Evolutionary conservation across 2,113 vertebrate genomes (phyloP).

Genomic region (Coptodon bakossiorum): DNA sequence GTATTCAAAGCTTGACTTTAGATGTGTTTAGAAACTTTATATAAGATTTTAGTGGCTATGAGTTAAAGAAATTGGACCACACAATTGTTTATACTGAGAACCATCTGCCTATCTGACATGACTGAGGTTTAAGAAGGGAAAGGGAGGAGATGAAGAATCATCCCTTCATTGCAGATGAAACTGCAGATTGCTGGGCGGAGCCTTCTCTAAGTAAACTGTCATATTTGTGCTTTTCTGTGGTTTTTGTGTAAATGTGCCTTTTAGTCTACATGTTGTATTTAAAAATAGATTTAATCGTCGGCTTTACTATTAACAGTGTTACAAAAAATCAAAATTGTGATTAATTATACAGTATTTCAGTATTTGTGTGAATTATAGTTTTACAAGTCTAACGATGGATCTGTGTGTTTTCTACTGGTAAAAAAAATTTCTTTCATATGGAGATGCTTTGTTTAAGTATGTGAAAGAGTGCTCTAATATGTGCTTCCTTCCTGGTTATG

Average conservation of each 20-base stretch:
- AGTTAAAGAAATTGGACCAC: background rate
- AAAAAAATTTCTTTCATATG: background rate
- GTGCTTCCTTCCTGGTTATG: background rate
- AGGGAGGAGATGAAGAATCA: background rate
- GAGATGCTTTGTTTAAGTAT: background rate
- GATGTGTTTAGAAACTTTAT: background rate
- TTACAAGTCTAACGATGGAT: background rate
- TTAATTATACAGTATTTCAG: fast-evolving
- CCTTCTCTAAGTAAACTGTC: background rate
- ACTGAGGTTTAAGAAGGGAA: background rate
- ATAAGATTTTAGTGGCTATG: background rate
- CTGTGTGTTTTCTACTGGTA: background rate
- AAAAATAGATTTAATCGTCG: fast-evolving
- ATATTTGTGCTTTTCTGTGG: background rate
- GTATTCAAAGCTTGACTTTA: background rate
- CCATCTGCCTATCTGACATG: background rate
- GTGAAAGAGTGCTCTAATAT: background rate
- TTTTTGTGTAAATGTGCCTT: background rate
- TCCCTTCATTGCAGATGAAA: fast-evolving
- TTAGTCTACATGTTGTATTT: background rate
- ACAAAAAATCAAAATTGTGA: background rate
- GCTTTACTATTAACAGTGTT: background rate
- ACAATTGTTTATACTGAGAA: background rate
- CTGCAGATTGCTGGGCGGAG: background rate
- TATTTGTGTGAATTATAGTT: background rate